Base-by-base conservation (phyloP, 2,888 invertebrate genomes). In the Byasa hedistus region DNA sequence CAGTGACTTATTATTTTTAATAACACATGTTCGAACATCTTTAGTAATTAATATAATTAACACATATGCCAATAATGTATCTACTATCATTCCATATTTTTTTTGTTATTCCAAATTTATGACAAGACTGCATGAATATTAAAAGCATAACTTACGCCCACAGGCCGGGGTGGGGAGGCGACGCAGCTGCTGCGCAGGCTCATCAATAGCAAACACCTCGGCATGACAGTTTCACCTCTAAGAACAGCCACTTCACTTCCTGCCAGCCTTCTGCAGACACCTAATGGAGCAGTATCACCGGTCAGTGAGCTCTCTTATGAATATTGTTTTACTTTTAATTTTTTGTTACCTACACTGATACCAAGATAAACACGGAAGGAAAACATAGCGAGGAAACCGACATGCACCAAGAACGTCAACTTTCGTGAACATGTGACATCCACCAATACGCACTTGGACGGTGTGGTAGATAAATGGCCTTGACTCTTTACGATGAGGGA, bases 161-260 rank as follows among this genome's bases (percentile, higher is more conserved):
- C 82, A 92, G 93, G 92, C 72, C 93, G 93, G 59, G 93, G 93
- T 65, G 95, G 94, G 24, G 96, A 96, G 81, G 95, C 96, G 55
- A 95, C 96, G 66, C 96, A 96, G 81, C 84, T 96, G 55, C 87
- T 96, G 32, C 91, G 96, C 73, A 94, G 95, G 77, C 89, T 96
- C 76, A 96, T 96, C 76, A 96, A 95, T 82, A 96, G 95, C 85
- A 93, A 95, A 75, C 94, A 95, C 76, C 92, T 96, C 70, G 95
- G 94, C 58, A 94, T 94, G 87, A 95, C 95, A 27, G 93, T 94
- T 73, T 93, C 94, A 0, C 93, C 94, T 22, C 77, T 91, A 22
- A 76, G 90, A 17, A 75, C 84, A 21, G 70, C 86, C 66, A 77
- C 85, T 2, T 87, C 89, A 0, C 76, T 84, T 48, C 73, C 82